phyloP scores from a whole-genome alignment of 1,140 invertebrate genomes.

The Diachasma alloeum region DNA sequence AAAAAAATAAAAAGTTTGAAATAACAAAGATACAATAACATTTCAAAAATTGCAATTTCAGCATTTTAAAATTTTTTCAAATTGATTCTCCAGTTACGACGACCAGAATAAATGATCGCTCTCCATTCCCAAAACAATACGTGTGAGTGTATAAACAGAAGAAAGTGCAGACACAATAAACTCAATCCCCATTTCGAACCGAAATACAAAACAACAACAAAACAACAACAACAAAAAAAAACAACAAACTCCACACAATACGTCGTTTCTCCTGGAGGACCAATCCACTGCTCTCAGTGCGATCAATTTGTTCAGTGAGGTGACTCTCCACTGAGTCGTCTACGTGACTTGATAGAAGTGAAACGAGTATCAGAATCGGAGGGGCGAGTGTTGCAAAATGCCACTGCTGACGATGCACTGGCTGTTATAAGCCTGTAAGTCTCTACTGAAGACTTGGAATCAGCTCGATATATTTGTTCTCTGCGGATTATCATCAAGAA shows the following conservation, averaged over 20 bases:
- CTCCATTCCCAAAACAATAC: neutral
- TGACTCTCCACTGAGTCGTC: neutral
- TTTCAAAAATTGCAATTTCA: too few relatives aligned
- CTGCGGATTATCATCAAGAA: neutral
- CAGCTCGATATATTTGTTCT: neutral
- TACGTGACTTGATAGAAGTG: conserved; percentile 9
- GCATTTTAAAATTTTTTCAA: too few relatives aligned
- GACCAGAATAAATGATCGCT: neutral
- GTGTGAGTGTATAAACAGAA: neutral
- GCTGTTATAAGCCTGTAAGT: neutral
- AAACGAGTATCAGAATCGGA: neutral
- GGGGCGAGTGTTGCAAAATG: neutral
- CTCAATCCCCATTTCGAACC: neutral
- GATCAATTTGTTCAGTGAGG: conserved; percentile 5
- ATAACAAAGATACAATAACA: too few relatives aligned
- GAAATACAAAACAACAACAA: neutral
- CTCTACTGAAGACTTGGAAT: neutral
- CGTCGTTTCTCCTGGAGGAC: neutral
- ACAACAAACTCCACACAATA: neutral
- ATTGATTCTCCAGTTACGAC: too few relatives aligned
- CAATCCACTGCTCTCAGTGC: neutral
- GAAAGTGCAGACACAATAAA: neutral
- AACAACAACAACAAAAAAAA: neutral
- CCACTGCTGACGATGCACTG: conserved; percentile 5
- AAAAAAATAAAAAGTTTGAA: too few relatives aligned